Evolutionary conservation across 2,888 invertebrate species (phyloP), one percentile per base, ranked within the genome.

Genomic region (Andricus quercusramuli): DNA sequence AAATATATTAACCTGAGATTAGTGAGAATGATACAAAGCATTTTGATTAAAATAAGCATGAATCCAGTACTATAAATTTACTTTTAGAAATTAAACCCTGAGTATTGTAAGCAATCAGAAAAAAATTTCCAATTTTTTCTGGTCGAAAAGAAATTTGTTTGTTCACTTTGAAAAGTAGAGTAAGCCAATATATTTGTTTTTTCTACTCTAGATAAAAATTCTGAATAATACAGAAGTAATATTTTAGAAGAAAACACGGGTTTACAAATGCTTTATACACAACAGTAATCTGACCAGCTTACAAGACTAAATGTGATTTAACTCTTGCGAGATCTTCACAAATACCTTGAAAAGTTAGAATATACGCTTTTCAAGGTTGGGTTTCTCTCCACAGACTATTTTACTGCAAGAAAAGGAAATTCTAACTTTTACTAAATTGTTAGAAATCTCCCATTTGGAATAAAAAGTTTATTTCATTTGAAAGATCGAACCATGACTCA

Each of bases 221-320:
- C 20, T 20, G 8, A 51, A 51, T 20, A 51, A 20, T 51, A 51
- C 20, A 51, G 6, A 51, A 51, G 20, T 6, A 51, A 5, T 51
- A 51, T 51, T 51, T 51, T 20, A 51, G 51, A 20, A 20, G 17
- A 20, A 51, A 51, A 51, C 51, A 51, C 20, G 51, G 9, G 22
- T 67, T 41, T 67, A 67, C 41, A 22, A 67, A 22, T 67, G 41
- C 32, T 17, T 11, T 37, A 37, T 41, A 41, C 37, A 67, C 41
- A 67, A 41, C 41, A n/a, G 44, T 67, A 41, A 44, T 67, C 67
- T 44, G 67, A 22, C 67, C 67, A n/a, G 67, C 67, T 67, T 67
- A 67, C 22, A 67, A 67, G 67, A 67, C 37, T 67, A 67, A 67
- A 67, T 67, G 67, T 68, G 67, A 44, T 68, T 68, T 68, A 47